Percentiles rank a stretch among this genome's conserved stretches.
phyloP scores from a whole-genome alignment of 2,797 vertebrate species.

The Pipistrellus nathusii region DNA sequence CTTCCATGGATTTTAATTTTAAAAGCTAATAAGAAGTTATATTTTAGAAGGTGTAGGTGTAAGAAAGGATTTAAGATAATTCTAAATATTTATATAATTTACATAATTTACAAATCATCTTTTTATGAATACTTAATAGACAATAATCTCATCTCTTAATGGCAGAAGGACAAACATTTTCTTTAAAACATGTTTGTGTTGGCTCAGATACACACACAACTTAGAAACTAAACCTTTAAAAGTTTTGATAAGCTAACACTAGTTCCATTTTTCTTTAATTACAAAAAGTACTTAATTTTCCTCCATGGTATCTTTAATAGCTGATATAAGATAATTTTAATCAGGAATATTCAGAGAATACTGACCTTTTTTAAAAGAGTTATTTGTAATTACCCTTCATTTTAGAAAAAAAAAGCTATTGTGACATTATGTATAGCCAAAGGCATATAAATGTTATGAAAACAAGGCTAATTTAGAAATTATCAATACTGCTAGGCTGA shows the following conservation, averaged over 20 bases:
- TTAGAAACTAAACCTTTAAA: not conserved
- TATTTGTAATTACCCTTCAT: not conserved
- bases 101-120: slow-evolving; percentile 4
- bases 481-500: not conserved
- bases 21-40: not conserved
- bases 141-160: not conserved
- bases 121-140: not conserved
- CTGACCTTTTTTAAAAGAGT: not conserved
- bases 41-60: not conserved
- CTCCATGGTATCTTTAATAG: not conserved
- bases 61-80: slow-evolving; percentile 3
- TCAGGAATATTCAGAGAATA: not conserved
- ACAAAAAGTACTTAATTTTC: not conserved
- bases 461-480: slow-evolving; percentile 43
- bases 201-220: not conserved
- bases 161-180: not conserved
- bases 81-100: not conserved
- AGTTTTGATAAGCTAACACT: not conserved
- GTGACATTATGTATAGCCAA: not conserved
- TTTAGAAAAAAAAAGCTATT: not conserved
- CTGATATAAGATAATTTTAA: slow-evolving; percentile 25
- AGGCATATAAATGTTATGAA: not conserved
- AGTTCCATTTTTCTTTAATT: slow-evolving; percentile 43
- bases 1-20: not conserved
- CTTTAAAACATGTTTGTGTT: slow-evolving; percentile 17